phyloP scores from a whole-genome alignment of 1,140 invertebrate genomes.

The Achatina immaculata region DNA sequence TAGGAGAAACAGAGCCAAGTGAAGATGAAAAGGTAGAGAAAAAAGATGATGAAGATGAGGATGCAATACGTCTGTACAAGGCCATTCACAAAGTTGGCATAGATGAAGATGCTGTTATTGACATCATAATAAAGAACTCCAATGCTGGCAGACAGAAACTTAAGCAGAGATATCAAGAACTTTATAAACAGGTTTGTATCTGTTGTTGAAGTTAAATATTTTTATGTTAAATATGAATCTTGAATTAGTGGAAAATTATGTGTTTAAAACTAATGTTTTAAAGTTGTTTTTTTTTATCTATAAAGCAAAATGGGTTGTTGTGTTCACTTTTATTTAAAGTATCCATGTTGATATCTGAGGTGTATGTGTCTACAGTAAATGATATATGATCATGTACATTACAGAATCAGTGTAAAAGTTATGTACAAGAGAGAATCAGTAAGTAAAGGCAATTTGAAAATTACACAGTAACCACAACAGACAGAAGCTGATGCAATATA shows the following conservation, averaged over 20 bases:
- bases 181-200: conserved; percentile 59
- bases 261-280: no score
- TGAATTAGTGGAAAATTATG: not conserved
- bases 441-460: no score
- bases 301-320: no score
- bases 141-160: conserved; percentile 46
- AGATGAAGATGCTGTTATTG: conserved; percentile 44
- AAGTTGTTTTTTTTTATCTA: no score
- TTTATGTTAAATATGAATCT: not conserved
- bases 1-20: conserved; percentile 1
- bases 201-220: not conserved
- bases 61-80: conserved; percentile 55
- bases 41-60: conserved; percentile 40
- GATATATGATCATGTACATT: no score
- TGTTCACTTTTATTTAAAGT: no score
- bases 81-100: conserved; percentile 61
- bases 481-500: no score
- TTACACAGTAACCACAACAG: no score
- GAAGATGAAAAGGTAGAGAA: not conserved
- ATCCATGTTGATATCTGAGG: no score
- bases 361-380: no score
- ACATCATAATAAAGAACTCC: conserved; percentile 19
- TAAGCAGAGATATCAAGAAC: conserved; percentile 49
- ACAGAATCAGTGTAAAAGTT: no score
- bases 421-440: no score